Base-by-base conservation (phyloP, 2,888 invertebrate genomes). In the Mythimna loreyi region DNA sequence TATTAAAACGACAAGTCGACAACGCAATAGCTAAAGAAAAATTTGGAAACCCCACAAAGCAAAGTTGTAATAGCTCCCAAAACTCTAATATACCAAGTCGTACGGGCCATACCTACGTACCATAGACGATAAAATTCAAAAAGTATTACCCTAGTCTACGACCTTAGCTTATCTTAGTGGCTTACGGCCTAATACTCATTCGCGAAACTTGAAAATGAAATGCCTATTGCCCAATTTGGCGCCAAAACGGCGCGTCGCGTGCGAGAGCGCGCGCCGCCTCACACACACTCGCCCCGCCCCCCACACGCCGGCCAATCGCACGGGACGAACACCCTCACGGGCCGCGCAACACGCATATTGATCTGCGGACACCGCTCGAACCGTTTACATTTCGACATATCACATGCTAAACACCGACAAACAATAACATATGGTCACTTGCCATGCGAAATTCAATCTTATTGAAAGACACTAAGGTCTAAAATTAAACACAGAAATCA, bases 371-470 rank as follows among this genome's bases (percentile, higher is more conserved):
- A 91, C 87, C 90, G 93, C 92, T 92, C 93, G 91, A 94, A 93
- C 92, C 93, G 94, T 93, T 94, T 93, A 94, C 94, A 92, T 94
- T 95, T 95, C 95, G 95, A 95, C 95, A 95, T 95, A 95, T 95
- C 96, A 94, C 95, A 94, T 91, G 92, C 94, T 94, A 94, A 95
- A 94, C 94, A 94, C 91, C 90, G 93, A 91, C 94, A 94, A 95
- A 95, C 94, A 95, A 95, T 94, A 94, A 94, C 92, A 93, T 92
- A 91, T 92, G 92, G 78, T 66, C 23, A 47, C 19, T 25, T 3
- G 5, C 8, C 75, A 83, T 36, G 19, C 58, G 0, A 89, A 85
- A 81, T 83, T 81, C 25, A 70, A 89, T 91, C 76, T 52, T 92
- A 90, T 13, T 0, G 0, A 0, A 0, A 0, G 0, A 0, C 0